A percentile compares a stretch with the other conserved stretches of the same genome.
Evolutionary conservation across 2,797 vertebrate genomes (phyloP).

Genomic region (Sebastes taczanowskii): DNA sequence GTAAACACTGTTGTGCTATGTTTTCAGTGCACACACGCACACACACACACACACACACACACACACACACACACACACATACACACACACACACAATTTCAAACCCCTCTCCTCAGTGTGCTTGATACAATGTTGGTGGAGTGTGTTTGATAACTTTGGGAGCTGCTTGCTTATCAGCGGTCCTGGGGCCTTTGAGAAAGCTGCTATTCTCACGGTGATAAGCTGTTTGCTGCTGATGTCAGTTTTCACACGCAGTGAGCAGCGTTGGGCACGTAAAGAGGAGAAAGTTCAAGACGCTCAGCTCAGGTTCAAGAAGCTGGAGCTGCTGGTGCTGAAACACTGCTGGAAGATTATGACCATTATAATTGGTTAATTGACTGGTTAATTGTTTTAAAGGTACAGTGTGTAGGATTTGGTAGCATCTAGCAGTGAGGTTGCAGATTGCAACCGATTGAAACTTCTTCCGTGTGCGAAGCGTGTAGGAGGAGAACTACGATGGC

Average conservation of each 20-base stretch:
- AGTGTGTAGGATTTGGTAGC: too few relatives aligned
- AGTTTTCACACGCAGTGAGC: constrained; percentile 22
- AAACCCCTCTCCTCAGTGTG: constrained; percentile 4
- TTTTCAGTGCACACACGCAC: not conserved
- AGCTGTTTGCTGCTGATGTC: constrained; percentile 8
- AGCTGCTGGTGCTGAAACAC: not conserved
- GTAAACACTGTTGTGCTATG: constrained; percentile 22
- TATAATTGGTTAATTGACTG: not conserved
- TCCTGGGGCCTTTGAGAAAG: constrained; percentile 32
- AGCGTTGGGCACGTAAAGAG: not conserved
- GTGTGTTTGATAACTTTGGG: constrained; percentile 11
- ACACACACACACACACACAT: not conserved
- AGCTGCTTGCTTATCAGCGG: constrained; percentile 6
- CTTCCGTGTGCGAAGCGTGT: too few relatives aligned
- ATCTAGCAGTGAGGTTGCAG: too few relatives aligned
- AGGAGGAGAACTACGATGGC: too few relatives aligned
- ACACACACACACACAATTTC: not conserved
- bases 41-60: not conserved
- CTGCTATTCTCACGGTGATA: constrained; percentile 44
- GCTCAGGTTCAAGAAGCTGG: not conserved
- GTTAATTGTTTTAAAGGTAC: not conserved
- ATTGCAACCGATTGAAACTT: too few relatives aligned
- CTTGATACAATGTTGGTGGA: constrained; percentile 28
- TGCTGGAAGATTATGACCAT: not conserved
- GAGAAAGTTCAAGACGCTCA: not conserved